phyloP scores from a whole-genome alignment of 2,113 vertebrate species.

The Neolamprologus falcicula region DNA sequence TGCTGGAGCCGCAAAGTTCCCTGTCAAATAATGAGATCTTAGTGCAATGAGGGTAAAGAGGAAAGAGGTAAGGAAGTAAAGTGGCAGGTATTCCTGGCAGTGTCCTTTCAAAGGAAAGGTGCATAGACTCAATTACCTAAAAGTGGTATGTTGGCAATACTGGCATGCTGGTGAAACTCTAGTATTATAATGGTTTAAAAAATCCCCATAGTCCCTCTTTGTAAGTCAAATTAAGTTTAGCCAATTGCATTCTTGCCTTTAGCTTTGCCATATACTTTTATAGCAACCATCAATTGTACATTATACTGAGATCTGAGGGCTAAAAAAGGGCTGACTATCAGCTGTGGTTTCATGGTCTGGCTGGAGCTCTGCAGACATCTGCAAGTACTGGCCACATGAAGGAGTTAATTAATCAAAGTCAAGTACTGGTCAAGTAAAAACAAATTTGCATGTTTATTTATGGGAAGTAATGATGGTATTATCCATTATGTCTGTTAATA shows the following conservation, averaged over 20 bases:
- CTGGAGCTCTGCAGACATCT: background rate
- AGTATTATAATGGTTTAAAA: background rate
- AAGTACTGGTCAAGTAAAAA: background rate
- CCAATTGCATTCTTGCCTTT: background rate
- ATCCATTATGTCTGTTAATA: background rate
- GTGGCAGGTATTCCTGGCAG: background rate
- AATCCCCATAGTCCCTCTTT: background rate
- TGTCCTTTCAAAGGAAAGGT: background rate
- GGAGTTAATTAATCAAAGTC: background rate
- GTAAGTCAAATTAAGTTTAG: background rate
- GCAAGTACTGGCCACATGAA: background rate
- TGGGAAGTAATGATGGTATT: background rate
- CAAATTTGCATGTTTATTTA: background rate
- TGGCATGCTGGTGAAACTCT: background rate
- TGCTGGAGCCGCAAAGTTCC: background rate
- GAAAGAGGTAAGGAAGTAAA: background rate
- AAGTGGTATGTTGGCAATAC: background rate
- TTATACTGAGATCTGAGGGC: background rate
- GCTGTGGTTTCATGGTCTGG: background rate
- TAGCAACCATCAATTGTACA: background rate
- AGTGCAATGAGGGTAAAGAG: background rate
- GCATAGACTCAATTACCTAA: background rate
- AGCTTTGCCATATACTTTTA: background rate
- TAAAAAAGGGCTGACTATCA: background rate
- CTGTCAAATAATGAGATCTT: background rate